Percentiles rank a stretch among this genome's conserved stretches.
Evolutionary conservation across 2,113 vertebrate species (phyloP).

Genomic region (Hylia prasina): DNA sequence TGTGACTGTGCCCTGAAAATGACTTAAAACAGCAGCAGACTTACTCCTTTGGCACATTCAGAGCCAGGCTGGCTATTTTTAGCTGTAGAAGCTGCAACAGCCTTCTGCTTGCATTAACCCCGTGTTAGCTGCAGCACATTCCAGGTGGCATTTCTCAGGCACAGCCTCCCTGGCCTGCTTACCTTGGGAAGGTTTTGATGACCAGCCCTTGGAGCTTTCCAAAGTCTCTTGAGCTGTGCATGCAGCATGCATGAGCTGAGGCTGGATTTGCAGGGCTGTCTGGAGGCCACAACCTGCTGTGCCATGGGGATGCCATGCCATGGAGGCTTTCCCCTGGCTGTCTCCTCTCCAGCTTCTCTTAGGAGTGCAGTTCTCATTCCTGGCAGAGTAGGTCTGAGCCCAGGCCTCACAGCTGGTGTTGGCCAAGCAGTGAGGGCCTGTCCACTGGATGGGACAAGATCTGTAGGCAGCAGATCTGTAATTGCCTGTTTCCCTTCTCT

Average conservation of each 20-base stretch:
- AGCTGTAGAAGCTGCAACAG: background rate
- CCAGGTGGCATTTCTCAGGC: background rate
- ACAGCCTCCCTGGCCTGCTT: background rate
- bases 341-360: background rate
- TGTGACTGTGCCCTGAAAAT: background rate
- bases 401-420: conserved; percentile 25
- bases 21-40: conserved; percentile 33
- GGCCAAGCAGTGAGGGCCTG: background rate
- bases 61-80: conserved; percentile 10
- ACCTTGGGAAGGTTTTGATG: background rate
- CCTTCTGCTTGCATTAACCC: background rate
- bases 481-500: conserved; percentile 33
- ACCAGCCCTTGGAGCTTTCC: background rate
- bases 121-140: background rate
- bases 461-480: conserved; percentile 17
- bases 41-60: background rate
- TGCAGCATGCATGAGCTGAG: background rate
- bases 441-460: background rate
- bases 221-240: background rate
- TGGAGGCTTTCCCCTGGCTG: background rate
- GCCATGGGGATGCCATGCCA: background rate
- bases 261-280: background rate
- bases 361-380: background rate
- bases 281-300: background rate
- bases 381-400: conserved; percentile 24